A percentile compares a stretch with the other conserved stretches of the same genome.
Conservation (phyloP, 2,888 invertebrate genomes). For the Caenorhabditis virilis region DNA sequence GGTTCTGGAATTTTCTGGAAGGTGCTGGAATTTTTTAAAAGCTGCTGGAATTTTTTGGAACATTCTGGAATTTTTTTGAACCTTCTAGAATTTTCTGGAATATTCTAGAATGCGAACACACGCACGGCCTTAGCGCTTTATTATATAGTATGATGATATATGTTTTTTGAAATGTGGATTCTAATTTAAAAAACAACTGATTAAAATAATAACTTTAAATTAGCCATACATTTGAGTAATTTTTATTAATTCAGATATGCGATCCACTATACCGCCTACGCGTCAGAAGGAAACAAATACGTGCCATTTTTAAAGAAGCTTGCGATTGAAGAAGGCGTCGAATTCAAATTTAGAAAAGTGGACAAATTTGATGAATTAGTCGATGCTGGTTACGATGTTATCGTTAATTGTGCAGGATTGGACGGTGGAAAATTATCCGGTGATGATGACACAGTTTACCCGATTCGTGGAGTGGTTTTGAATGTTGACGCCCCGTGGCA, state of each 20-base stretch:
- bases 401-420: slow-evolving; percentile 72
- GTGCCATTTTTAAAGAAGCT: slow-evolving; percentile 65
- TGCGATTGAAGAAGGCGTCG: slow-evolving; percentile 28
- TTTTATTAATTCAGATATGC: slow-evolving; percentile 42
- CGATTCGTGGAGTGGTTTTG: slow-evolving; percentile 58
- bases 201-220: no score
- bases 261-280: slow-evolving; percentile 65
- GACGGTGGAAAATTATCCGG: slow-evolving; percentile 68
- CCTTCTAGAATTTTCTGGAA: no score
- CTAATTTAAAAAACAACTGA: no score
- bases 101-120: no score
- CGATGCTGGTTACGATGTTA: slow-evolving; percentile 68
- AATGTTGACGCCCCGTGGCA: slow-evolving; percentile 82
- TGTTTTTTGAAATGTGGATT: no score
- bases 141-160: no score
- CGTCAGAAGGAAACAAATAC: slow-evolving; percentile 62
- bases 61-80: no score
- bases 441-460: slow-evolving; percentile 68
- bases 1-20: no score
- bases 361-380: slow-evolving; percentile 27
- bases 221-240: no score
- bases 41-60: no score
- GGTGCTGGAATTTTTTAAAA: no score
- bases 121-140: no score
- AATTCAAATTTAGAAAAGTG: slow-evolving; percentile 28